phyloP scores from a whole-genome alignment of 2,888 invertebrate genomes.

The Epirrhoe tristata region DNA sequence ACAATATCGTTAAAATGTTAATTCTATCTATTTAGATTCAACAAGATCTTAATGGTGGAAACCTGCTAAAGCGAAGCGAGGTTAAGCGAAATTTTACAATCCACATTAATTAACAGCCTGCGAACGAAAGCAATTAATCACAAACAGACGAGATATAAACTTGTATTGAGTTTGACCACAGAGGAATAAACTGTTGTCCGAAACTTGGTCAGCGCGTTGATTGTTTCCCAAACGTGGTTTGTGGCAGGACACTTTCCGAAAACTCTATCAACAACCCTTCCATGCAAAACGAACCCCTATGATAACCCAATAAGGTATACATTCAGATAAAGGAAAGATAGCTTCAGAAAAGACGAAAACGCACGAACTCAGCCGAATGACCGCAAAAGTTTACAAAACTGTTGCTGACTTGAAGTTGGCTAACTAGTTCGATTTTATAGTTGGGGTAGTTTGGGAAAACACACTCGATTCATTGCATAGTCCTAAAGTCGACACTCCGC shows the following conservation, averaged over 20 bases:
- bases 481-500: no score
- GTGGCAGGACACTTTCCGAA: constrained; percentile 56
- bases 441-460: constrained; percentile 23
- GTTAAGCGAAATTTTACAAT: constrained; percentile 1
- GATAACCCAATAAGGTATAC: constrained; percentile 9
- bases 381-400: constrained; percentile 42
- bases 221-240: constrained; percentile 70
- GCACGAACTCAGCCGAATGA: constrained; percentile 21
- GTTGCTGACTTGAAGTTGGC: constrained; percentile 50
- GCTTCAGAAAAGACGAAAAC: constrained; percentile 17
- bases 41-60: not conserved
- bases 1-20: no score
- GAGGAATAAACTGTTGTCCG: constrained; percentile 37
- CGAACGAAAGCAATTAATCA: constrained; percentile 24
- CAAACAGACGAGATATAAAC: constrained; percentile 33
- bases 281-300: constrained; percentile 23
- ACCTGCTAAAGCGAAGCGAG: not conserved
- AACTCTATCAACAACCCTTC: constrained; percentile 40
- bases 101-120: constrained; percentile 11
- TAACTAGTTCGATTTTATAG: constrained; percentile 32
- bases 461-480: not conserved
- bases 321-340: constrained; percentile 7
- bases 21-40: no score
- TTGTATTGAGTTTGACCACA: constrained; percentile 44
- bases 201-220: constrained; percentile 58